These are phyloP conservation scores for Microctonus aethiopoides DNA, from an alignment of 2,888 invertebrate species.

Conservation along the genomic window DNA sequence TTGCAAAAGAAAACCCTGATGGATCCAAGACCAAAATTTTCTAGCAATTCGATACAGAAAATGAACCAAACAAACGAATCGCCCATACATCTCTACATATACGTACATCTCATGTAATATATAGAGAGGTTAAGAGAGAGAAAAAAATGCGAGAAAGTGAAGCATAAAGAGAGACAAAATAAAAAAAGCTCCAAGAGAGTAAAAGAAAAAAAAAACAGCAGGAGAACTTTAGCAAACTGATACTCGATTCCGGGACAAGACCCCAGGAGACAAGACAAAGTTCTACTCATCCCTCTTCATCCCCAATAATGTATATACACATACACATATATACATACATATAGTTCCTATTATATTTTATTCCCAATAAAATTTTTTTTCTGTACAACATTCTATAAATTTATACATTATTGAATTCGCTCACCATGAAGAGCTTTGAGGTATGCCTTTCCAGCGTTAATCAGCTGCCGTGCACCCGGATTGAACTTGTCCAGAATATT, in stretches of 20 bases:
- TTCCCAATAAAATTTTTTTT: not conserved
- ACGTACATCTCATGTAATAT: too few relatives aligned
- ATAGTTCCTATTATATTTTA: not conserved
- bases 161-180: not conserved
- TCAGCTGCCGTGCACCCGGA: conserved; percentile 92
- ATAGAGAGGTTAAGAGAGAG: too few relatives aligned
- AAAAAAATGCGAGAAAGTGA: not conserved
- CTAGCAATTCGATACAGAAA: not conserved
- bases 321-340: not conserved
- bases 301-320: conserved; percentile 22
- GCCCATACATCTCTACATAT: too few relatives aligned
- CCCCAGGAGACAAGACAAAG: conserved; percentile 48
- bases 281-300: conserved; percentile 33
- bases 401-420: conserved; percentile 61
- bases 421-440: conserved; percentile 94
- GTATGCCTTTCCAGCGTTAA: conserved; percentile 93
- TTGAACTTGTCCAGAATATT: conserved; percentile 97
- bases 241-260: conserved; percentile 52
- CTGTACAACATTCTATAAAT: not conserved
- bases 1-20: not conserved
- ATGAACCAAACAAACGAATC: too few relatives aligned
- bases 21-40: not conserved
- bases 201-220: conserved; percentile 17
- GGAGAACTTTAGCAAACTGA: conserved; percentile 49
- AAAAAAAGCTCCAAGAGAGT: conserved; percentile 15